Percentiles rank a stretch among this genome's conserved stretches.
phyloP scores from a whole-genome alignment of 2,113 vertebrate genomes.

The Pachyramphus minor region DNA sequence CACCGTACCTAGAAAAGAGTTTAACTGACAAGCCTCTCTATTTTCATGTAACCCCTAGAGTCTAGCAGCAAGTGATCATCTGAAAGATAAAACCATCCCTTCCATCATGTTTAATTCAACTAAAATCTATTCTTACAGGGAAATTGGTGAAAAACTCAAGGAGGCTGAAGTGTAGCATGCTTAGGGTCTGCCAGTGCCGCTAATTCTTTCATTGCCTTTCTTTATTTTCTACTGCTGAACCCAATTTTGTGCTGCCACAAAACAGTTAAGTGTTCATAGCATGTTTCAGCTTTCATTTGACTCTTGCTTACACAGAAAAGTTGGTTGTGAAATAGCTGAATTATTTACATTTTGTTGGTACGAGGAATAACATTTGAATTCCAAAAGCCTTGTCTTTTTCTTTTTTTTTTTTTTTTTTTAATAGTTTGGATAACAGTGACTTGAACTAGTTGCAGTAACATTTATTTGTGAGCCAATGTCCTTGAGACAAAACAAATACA shows the following conservation, averaged over 20 bases:
- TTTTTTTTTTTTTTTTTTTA: not conserved
- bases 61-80: not conserved
- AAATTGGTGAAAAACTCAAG: not conserved
- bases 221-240: not conserved
- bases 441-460: not conserved
- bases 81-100: not conserved
- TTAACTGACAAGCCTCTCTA: not conserved
- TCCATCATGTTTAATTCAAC: not conserved
- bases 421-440: not conserved
- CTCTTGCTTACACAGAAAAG: not conserved
- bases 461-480: not conserved
- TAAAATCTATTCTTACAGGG: not conserved
- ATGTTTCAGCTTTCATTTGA: not conserved
- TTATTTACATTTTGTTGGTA: not conserved
- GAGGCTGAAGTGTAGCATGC: not conserved
- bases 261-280: not conserved
- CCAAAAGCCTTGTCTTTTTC: not conserved
- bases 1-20: not conserved
- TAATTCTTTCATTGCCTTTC: not conserved
- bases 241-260: not conserved
- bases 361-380: not conserved
- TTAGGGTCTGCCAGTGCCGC: not conserved
- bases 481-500: conserved; percentile 32
- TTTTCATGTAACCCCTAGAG: not conserved
- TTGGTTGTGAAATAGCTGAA: not conserved